These are phyloP conservation scores for Lochmaea crataegi DNA, from an alignment of 2,888 invertebrate species.

Conservation along the genomic window DNA sequence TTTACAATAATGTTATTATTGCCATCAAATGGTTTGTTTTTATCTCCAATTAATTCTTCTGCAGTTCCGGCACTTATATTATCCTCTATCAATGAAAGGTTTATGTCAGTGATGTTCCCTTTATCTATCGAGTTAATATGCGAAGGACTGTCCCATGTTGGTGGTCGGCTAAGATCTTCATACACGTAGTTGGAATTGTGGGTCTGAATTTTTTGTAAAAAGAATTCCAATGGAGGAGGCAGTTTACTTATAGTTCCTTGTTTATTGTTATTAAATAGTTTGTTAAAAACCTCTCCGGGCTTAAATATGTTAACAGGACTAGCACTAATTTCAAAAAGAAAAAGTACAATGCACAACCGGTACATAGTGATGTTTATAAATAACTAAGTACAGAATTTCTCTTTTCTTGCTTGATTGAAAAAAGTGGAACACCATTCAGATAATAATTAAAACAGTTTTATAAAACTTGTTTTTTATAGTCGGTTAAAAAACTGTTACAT, in stretches of 20 bases:
- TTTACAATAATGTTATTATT: slow-evolving; percentile 24
- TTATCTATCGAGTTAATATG: slow-evolving; percentile 53
- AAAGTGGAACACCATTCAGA: slow-evolving; percentile 4
- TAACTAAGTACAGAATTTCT: slow-evolving; percentile 28
- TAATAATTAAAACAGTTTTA: not conserved
- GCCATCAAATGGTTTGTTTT: not conserved
- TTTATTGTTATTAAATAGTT: slow-evolving; percentile 38
- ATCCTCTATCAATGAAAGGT: not conserved
- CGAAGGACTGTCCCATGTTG: slow-evolving; percentile 60
- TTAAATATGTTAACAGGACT: slow-evolving; percentile 15
- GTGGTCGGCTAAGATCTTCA: slow-evolving; percentile 67
- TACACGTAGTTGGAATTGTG: slow-evolving; percentile 76
- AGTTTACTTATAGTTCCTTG: slow-evolving; percentile 65
- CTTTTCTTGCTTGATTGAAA: slow-evolving; percentile 11
- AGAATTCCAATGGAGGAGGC: slow-evolving; percentile 75
- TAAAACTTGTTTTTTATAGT: not conserved
- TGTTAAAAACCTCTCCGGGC: slow-evolving; percentile 26
- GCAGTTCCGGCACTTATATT: not conserved
- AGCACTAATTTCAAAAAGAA: slow-evolving; percentile 7
- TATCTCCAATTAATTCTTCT: not conserved
- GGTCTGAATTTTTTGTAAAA: slow-evolving; percentile 77
- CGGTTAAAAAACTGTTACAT: too few species aligned
- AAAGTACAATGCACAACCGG: slow-evolving; percentile 23
- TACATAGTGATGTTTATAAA: slow-evolving; percentile 23
- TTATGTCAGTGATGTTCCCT: slow-evolving; percentile 23